Base-by-base conservation (phyloP, 2,888 invertebrate species). In the Rhamphomyia laevipes region DNA sequence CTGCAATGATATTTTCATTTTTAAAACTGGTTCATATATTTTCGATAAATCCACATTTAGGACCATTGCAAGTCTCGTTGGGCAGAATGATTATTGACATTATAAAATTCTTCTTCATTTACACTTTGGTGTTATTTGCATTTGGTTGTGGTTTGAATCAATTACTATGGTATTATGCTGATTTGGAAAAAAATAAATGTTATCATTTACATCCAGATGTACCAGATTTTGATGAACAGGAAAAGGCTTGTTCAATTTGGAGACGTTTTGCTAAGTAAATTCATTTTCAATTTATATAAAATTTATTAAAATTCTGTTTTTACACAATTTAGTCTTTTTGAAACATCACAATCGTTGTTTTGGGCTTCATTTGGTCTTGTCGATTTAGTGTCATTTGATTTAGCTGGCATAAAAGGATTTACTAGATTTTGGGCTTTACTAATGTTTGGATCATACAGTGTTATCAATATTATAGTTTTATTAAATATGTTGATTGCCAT, bases 401-500 rank as follows among this genome's bases (percentile, higher is more conserved):
- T 97, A 58, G 86, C 88, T 7, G 95, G 96, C 53, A 91, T 93
- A 62, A 96, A 96, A 72, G 86, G 87, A 59, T 94, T 94, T 69
- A 96, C 97, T 0, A 80, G 91, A 62, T 97, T 91, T 74, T 97
- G 86, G 95, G 94, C 94, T 0, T 78, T 96, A 48, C 78, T 96
- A 5, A 95, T 97, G 84, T 97, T 97, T 66, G 97, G 97, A 40
- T 91, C 90, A 6, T 97, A 97, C 72, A 93, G 93, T 50, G 93
- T 92, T 53, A 96, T 97, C 70, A 94, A 95, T 67, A 86, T 97
- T 55, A 93, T 97, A 59, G 96, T 97, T 1, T 77, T 97, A 23
- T 79, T 97, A 54, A 97, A 97, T 72, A 91, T 97, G 85, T 80
- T 97, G 38, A 96, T 97, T 66, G 97, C 97, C 63, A 97, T 97